Base-by-base conservation (phyloP, 1,140 invertebrate genomes). In the Rhopalosiphum maidis region DNA sequence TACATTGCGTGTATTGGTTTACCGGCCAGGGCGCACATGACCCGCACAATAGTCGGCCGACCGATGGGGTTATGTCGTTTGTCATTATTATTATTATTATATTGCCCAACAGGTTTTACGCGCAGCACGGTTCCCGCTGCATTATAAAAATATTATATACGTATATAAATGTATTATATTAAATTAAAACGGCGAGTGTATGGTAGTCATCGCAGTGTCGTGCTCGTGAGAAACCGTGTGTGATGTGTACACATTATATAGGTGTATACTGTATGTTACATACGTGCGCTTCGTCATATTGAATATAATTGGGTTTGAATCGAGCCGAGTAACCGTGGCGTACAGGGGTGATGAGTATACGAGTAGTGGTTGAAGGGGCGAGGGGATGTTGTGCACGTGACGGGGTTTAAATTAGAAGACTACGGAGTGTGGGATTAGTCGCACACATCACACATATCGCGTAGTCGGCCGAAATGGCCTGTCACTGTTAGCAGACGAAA, bases 351-450 rank as follows among this genome's bases (percentile, higher is more conserved):
- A 41, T 37, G 87, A 37, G 9, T 37, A n/a, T 37, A 7, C 2
- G 23, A 21, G 35, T 22, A 35, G 41, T 6, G 18, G 23, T 55
- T 1, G n/a, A 88, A 68, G 43, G 90, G 60, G 43, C 2, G 48
- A 55, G 46, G 88, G 88, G 88, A 93, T 85, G 60, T n/a, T 35
- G 4, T 77, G 91, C 91, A 51, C 91, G 91, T 93, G 91, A 93
- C 48, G 82, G 91, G 91, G 91, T 93, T 86, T 93, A 93, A 93
- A 93, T 93, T 93, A 93, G 30, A 68, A 90, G 89, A 90, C 30
- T 77, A n/a, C 60, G 25, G 35, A 43, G 37, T 41, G 54, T 23
- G 51, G 51, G 88, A 60, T 60, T 86, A 60, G 51, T 89, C 22
- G 30, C 18, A 46, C 5, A 46, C 25, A 51, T 18, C 48, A 11